Base-by-base conservation (phyloP, 2,888 invertebrate species). In the Copidosoma aretas region DNA sequence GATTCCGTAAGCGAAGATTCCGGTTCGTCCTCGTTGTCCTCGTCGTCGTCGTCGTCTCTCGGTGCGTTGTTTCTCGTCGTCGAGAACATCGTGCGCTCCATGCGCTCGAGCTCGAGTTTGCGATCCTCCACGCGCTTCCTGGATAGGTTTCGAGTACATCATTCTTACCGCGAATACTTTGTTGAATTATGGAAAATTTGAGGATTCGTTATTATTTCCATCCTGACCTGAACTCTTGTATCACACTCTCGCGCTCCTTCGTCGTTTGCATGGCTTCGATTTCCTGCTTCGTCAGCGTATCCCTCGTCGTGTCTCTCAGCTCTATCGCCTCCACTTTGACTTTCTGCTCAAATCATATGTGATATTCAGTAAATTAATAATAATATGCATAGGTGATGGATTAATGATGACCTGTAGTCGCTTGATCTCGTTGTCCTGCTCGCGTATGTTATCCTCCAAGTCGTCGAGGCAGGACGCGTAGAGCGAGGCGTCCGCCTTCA, bases 81-180 rank as follows among this genome's bases (percentile, higher is more conserved):
- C 15, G 91, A 89, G 77, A 93, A 93, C 59, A 93, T 89, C 77
- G 91, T 88, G 72, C 92, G 89, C 77, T 94, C 94, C 68, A 94
- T 83, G 63, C 90, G 88, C 80, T 94, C 93, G 22, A 94, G 80
- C 75, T 94, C 93, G 21, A 88, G 81, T 77, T 89, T 90, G 12
- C 92, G 86, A 63, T 91, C 91, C 32, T 89, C 89, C 22, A 94
- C 92, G 64, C 91, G 86, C 73, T 89, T 89, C 70, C 91, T 89
- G 73, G n/a, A n/a, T n/a, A n/a, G n/a, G n/a, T n/a, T n/a, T n/a
- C n/a, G n/a, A n/a, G n/a, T n/a, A n/a, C n/a, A n/a, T n/a, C n/a
- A n/a, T n/a, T n/a, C n/a, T n/a, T n/a, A n/a, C n/a, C n/a, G n/a
- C n/a, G n/a, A n/a, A n/a, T n/a, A n/a, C n/a, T n/a, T n/a, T n/a